A percentile compares a stretch with the other conserved stretches of the same genome.
Evolutionary conservation across 2,888 invertebrate genomes (phyloP).

Genomic region (Nipponacmea schrenckii): DNA sequence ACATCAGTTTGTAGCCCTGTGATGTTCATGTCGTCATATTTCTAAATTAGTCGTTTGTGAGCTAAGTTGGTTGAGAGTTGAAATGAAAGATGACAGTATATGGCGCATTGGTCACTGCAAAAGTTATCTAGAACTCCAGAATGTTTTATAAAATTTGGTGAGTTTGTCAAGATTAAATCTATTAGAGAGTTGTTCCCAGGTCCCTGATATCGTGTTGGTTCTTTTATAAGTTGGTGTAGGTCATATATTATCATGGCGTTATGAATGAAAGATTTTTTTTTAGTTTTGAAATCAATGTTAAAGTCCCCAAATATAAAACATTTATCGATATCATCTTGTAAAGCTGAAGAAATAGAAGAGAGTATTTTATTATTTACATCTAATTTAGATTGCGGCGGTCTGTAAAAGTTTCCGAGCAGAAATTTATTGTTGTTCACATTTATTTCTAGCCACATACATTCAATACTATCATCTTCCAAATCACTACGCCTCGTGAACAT

Average conservation of each 20-base stretch:
- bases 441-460: conserved; percentile 17
- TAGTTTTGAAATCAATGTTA: background rate
- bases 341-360: background rate
- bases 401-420: conserved; percentile 12
- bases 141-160: background rate
- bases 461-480: conserved; percentile 3
- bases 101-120: background rate
- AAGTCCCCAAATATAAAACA: background rate
- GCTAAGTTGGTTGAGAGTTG: background rate
- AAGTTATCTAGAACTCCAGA: background rate
- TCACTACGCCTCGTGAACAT: background rate
- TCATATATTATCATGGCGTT: background rate
- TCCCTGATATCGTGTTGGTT: conserved; percentile 14
- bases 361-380: background rate
- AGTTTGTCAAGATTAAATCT: conserved; percentile 9
- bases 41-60: conserved; percentile 11
- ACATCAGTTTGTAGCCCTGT: background rate
- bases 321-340: background rate
- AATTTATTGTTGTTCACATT: background rate
- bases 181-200: background rate
- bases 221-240: conserved; percentile 8
- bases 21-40: conserved; percentile 11
- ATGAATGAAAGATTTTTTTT: background rate
- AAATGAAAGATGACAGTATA: background rate
- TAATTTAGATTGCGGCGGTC: conserved; percentile 12